These are phyloP conservation scores for Pachypanchax playfairii DNA, from an alignment of 2,113 vertebrate genomes.

Conservation along the genomic window DNA sequence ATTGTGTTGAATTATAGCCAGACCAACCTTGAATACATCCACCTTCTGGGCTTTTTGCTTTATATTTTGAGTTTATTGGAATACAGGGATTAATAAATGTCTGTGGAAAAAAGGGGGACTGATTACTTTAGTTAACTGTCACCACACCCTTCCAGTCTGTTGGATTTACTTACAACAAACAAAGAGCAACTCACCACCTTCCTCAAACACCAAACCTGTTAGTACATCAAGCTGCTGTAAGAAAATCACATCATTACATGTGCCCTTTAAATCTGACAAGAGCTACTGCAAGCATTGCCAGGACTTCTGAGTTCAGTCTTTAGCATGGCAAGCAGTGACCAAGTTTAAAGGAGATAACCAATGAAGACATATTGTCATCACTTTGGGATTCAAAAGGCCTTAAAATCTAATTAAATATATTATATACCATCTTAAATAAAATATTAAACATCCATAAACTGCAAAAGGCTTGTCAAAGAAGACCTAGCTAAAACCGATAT, in stretches of 20 bases:
- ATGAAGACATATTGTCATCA: no score
- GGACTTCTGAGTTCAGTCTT: no score
- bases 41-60: not conserved
- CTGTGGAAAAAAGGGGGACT: slow-evolving; percentile 52
- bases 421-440: no score
- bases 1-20: slow-evolving; percentile 13
- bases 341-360: no score
- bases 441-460: no score
- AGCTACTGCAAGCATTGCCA: not conserved
- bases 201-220: slow-evolving; percentile 77
- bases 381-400: no score
- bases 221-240: slow-evolving; percentile 61
- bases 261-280: slow-evolving; percentile 62
- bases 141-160: slow-evolving; percentile 65
- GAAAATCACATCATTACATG: slow-evolving; percentile 73
- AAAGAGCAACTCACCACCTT: slow-evolving; percentile 69
- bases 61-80: slow-evolving; percentile 25
- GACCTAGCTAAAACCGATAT: no score
- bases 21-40: slow-evolving; percentile 12
- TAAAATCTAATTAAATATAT: no score
- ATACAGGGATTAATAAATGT: slow-evolving; percentile 52
- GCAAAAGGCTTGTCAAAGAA: no score
- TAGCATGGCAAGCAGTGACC: no score
- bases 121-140: slow-evolving; percentile 66
- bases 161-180: slow-evolving; percentile 76